Percentiles rank a stretch among this genome's conserved stretches.
Evolutionary conservation across 2,797 vertebrate genomes (phyloP).

Genomic region (Diceros bicornis): DNA sequence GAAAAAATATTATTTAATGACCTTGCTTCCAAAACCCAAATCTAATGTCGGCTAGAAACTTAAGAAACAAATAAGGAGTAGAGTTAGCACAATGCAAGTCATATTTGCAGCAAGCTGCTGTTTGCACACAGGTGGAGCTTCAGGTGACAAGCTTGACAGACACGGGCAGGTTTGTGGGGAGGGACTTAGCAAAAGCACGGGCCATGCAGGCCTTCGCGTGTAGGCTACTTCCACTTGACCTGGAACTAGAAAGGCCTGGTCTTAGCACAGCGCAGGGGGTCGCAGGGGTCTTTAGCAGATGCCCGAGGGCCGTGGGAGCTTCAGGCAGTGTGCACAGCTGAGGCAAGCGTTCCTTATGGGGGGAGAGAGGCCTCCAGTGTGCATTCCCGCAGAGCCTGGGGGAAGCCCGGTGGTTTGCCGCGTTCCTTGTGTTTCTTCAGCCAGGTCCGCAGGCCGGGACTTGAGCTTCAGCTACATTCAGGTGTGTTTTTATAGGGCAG

Average conservation of each 20-base stretch:
- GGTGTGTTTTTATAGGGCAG: background rate
- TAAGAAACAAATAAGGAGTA: background rate
- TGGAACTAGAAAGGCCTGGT: background rate
- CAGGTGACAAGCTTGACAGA: background rate
- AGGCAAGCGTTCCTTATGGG: no score
- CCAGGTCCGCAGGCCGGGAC: background rate
- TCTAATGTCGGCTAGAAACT: background rate
- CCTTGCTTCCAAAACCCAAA: background rate
- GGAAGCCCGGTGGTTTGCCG: background rate
- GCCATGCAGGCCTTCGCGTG: background rate
- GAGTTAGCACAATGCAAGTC: background rate
- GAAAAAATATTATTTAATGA: conserved; percentile 27
- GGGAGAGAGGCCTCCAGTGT: background rate
- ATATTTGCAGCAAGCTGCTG: background rate
- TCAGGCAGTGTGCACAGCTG: background rate
- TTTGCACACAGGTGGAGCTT: background rate
- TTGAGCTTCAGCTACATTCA: background rate
- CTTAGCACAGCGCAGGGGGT: background rate
- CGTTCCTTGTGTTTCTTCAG: background rate
- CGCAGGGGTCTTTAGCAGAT: background rate
- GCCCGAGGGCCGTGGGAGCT: background rate
- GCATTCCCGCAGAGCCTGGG: background rate
- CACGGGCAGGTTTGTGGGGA: background rate
- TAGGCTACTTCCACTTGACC: background rate
- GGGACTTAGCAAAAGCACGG: background rate